Conservation (phyloP, 2,113 vertebrate genomes). For the Plecturocebus donacophilus region DNA sequence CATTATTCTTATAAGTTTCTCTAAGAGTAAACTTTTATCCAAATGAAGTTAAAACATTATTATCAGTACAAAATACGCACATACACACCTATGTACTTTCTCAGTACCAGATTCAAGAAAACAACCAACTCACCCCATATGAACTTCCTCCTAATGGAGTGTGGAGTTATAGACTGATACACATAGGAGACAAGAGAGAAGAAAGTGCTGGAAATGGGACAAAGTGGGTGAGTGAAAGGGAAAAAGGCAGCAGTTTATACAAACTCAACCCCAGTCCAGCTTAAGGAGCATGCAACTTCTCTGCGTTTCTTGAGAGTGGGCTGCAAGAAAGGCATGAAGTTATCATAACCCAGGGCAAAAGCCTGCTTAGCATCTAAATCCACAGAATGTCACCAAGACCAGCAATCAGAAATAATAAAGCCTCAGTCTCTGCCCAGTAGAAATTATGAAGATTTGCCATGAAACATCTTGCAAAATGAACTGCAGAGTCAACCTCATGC, state of each 20-base stretch:
- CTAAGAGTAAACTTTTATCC: not conserved
- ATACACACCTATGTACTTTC: not conserved
- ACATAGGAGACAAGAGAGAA: not conserved
- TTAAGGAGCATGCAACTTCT: fast-evolving
- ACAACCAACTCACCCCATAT: not conserved
- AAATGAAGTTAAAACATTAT: not conserved
- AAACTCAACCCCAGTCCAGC: not conserved
- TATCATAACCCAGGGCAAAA: not conserved
- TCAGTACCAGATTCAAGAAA: not conserved
- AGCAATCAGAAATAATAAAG: fast-evolving
- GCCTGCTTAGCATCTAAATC: not conserved
- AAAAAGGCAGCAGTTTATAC: not conserved
- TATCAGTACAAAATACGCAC: not conserved
- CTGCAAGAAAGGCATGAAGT: fast-evolving
- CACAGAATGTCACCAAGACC: too few relatives aligned
- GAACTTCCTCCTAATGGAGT: not conserved
- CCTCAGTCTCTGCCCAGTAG: not conserved
- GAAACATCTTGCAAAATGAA: not conserved
- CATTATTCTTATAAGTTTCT: not conserved
- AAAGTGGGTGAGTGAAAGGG: not conserved
- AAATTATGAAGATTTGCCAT: fast-evolving
- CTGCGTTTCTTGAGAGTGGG: not conserved
- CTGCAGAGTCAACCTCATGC: not conserved
- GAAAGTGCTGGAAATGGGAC: not conserved
- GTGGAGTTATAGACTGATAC: not conserved